Evolutionary conservation across 37 sponge, comb jelly and placozoan species (phyloP), one percentile per base, ranked within the genome.

Genomic region (Crambe crambe): DNA sequence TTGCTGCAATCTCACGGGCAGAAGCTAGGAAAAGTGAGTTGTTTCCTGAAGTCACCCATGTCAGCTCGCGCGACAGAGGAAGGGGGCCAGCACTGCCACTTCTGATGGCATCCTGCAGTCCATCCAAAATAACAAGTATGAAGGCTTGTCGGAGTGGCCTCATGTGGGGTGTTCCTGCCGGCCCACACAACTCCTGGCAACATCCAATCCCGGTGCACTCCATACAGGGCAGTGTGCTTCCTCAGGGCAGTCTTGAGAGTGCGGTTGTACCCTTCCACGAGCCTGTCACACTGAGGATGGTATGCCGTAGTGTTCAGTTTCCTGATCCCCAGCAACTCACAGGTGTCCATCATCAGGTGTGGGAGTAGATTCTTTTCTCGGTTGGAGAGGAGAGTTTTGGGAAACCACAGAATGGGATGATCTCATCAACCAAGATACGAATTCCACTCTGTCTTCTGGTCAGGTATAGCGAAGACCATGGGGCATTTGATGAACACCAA

Each of bases 151-250:
- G n/a, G n/a, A 59, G 87, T 80, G 2, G 80, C 41, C 35, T 86
- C 87, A 37, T 86, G 87, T 8, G 87, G 74, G 18, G 75, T 71
- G 34, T 86, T 79, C 27, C 75, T 80, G 73, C 80, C 79, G 25
- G 87, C 87, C 87, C 87, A 86, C 38, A 80, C 36, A 17, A 79
- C 58, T 31, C 81, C 87, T 42, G 66, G 74, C 10, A 86, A 58
- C 51, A 73, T 71, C 8, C 10, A 30, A 60, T 86, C 80, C 87
- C 87, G 80, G 41, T 86, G 87, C 12, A 26, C 39, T 42, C 83
- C 69, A 42, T 30, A 83, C 42, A 65, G 25, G 5, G 75, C 75
- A n/a, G 83, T 72, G 37, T 76, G 68, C 62, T 76, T 76, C 78
- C 85, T 68, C 23, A 85, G 35, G 60, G 74, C 30, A 78, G 56